Percentiles rank a stretch among this genome's conserved stretches.
Conservation (phyloP, 2,113 vertebrate species). For the Zosterops pallidus region DNA sequence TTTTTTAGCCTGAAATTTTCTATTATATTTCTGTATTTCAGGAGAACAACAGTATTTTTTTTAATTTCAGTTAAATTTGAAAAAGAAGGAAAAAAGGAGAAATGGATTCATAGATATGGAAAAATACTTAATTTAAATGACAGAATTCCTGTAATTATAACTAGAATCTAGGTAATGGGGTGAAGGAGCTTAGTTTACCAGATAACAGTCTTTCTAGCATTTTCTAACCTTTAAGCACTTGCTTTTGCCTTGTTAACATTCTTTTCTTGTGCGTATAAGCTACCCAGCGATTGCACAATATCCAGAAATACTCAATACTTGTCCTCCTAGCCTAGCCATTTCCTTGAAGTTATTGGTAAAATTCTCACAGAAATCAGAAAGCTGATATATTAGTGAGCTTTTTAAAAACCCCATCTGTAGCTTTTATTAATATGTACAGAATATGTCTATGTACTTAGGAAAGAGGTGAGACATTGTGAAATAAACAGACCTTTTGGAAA, state of each 20-base stretch:
- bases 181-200: background rate
- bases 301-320: background rate
- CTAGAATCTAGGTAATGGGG: background rate
- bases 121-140: background rate
- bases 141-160: background rate
- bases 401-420: background rate
- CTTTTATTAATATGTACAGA: background rate
- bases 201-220: background rate
- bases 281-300: background rate
- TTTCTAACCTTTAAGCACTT: background rate
- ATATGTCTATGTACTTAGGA: background rate
- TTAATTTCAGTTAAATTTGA: background rate
- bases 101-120: background rate
- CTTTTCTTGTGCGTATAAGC: background rate
- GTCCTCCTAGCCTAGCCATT: background rate
- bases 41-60: background rate
- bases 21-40: background rate
- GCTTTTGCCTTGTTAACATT: background rate
- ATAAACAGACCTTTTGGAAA: background rate
- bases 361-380: background rate
- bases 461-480: background rate
- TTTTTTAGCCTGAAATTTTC: background rate
- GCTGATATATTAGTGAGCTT: background rate
- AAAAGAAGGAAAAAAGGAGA: background rate
- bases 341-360: background rate